phyloP scores from a whole-genome alignment of 2,888 invertebrate genomes.

The Hirtodrosophila confusa region DNA sequence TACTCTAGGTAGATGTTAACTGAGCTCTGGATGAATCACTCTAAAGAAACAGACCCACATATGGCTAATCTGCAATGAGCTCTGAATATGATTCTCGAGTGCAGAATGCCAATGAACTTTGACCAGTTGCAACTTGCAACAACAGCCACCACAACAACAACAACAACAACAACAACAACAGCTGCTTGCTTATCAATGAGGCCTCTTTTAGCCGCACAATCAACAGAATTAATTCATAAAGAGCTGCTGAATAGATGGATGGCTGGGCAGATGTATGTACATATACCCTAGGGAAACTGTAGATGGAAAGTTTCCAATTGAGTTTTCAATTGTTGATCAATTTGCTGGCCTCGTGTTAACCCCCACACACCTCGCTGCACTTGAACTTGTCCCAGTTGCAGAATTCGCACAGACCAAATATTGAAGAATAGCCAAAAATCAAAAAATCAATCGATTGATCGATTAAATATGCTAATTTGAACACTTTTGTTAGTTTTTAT shows the following conservation, averaged over 20 bases:
- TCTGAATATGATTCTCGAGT: constrained; percentile 10
- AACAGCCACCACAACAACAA: constrained; percentile 1
- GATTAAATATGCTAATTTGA: constrained; percentile 48
- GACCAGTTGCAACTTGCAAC: constrained; percentile 11
- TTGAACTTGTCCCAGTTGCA: constrained; percentile 16
- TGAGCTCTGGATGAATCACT: neutral
- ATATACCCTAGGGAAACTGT: constrained; percentile 1
- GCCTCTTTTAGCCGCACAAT: constrained; percentile 26
- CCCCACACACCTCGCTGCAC: constrained; percentile 1
- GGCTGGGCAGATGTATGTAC: constrained; percentile 1
- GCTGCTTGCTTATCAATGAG: constrained; percentile 47
- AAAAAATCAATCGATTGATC: constrained; percentile 1
- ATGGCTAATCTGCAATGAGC: no score
- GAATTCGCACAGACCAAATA: constrained; percentile 1
- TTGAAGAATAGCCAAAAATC: neutral
- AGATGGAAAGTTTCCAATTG: constrained; percentile 20
- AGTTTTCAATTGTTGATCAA: constrained; percentile 10
- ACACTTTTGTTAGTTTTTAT: constrained; percentile 23
- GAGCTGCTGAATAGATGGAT: neutral
- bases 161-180: neutral
- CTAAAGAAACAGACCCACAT: no score
- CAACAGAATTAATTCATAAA: constrained; percentile 36
- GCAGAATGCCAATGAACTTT: constrained; percentile 36
- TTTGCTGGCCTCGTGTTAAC: neutral
- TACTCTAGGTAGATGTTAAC: neutral